Evolutionary conservation across 2,888 invertebrate genomes (phyloP), one percentile per base, ranked within the genome.

Genomic region (Drosophila rubida): DNA sequence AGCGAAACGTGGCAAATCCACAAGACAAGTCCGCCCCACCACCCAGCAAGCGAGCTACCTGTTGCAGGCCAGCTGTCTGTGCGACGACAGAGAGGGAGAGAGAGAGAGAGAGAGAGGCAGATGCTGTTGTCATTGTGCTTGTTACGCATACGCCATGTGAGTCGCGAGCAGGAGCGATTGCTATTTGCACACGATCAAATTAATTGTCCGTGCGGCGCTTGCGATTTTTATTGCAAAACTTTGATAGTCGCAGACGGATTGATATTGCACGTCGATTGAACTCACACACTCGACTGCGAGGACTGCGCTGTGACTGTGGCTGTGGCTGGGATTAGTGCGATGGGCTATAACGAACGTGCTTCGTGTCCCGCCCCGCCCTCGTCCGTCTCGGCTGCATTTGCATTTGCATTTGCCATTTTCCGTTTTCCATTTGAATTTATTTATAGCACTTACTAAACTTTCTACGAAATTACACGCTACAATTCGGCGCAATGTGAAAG

Each of bases 381-480:
- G n/a, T n/a, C n/a, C n/a, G n/a, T n/a, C n/a, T n/a, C n/a, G n/a
- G 58, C 44, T 46, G 63, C 64, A 55, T 37, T 59, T 75, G 9
- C 39, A 45, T 50, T 69, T 55, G 8, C 46, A 49, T 49, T 48
- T 46, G 16, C 54, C 25, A 58, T 71, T 64, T 54, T n/a, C 19
- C 63, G 55, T 69, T 68, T 69, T 63, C 51, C 75, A 77, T 75
- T 75, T 74, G 63, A 50, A 78, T 78, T 78, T 78, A 75, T 75
- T 75, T 75, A 78, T 75, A 66, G 75, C 75, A 65, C 75, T 75
- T 75, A 65, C 83, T 85, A 87, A 82, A 82, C 86, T 85, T 85
- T 55, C 50, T 63, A 60, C 65, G 64, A 80, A 87, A 87, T 87
- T 85, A 85, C 88, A 85, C 66, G 80, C 86, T 80, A 62, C 60